phyloP scores from a whole-genome alignment of 1,140 invertebrate genomes.

The Ostrea denselamellosa region DNA sequence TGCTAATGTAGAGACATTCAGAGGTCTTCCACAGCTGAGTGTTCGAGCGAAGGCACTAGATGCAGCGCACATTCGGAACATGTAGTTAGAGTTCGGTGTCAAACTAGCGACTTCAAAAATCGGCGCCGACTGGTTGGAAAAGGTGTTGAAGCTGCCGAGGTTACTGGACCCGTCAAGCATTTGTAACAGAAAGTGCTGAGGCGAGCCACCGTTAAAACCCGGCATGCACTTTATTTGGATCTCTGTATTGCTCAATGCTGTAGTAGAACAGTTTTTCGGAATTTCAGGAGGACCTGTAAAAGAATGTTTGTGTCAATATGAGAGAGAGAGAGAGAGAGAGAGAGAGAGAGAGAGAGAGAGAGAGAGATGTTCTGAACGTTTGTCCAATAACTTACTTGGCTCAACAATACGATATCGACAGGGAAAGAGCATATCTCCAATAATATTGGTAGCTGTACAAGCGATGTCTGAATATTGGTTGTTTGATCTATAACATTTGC shows the following conservation, averaged over 20 bases:
- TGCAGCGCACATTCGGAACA: constrained; percentile 57
- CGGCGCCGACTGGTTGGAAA: constrained; percentile 39
- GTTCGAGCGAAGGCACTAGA: constrained; percentile 50
- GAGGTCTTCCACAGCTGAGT: constrained; percentile 46
- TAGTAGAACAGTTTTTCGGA: constrained; percentile 54
- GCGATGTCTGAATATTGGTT: constrained; percentile 56
- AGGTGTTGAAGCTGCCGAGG: constrained; percentile 22
- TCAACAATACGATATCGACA: constrained; percentile 59
- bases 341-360: neutral
- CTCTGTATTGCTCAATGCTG: neutral
- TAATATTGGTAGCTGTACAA: constrained; percentile 54
- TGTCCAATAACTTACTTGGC: constrained; percentile 51
- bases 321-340: constrained; percentile 3
- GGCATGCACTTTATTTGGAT: constrained; percentile 50
- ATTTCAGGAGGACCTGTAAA: constrained; percentile 61
- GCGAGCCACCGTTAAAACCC: constrained; percentile 62
- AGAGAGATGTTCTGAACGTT: neutral
- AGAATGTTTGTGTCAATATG: neutral
- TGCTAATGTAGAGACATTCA: constrained; percentile 29
- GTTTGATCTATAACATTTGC: constrained; percentile 42
- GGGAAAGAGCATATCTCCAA: constrained; percentile 48
- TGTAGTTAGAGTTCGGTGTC: constrained; percentile 46
- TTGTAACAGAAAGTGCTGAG: constrained; percentile 59
- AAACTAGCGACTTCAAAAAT: constrained; percentile 46
- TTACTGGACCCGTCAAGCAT: neutral